Percentiles rank a stretch among this genome's conserved stretches.
These are phyloP conservation scores for Rhincodon typus DNA, from an alignment of 2,797 vertebrate genomes.

Conservation along the genomic window DNA sequence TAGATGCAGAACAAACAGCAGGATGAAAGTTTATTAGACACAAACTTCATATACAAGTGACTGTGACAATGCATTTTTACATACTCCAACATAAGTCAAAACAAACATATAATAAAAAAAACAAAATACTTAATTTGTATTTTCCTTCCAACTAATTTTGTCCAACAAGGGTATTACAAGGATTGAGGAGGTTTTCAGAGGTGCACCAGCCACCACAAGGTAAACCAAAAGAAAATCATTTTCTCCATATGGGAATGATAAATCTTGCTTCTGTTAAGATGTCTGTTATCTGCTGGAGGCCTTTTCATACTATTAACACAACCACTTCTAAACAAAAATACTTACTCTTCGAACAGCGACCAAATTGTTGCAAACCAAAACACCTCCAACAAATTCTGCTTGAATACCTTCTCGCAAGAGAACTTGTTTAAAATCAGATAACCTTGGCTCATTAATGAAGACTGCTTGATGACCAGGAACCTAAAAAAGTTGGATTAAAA, in stretches of 20 bases:
- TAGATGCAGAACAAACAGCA: background rate
- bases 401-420: constrained; percentile 91
- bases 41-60: background rate
- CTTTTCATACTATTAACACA: background rate
- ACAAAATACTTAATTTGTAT: background rate
- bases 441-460: constrained; percentile 95
- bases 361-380: constrained; percentile 94
- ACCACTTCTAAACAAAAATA: constrained; percentile 30
- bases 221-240: background rate
- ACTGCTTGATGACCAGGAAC: constrained; percentile 91
- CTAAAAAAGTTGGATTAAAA: constrained; percentile 51
- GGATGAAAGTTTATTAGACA: background rate
- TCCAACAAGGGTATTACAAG: background rate
- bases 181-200: too few species aligned
- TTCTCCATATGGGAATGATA: background rate
- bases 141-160: background rate
- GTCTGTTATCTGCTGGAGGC: background rate
- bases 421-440: constrained; percentile 98
- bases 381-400: constrained; percentile 95
- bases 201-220: too few species aligned
- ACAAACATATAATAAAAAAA: background rate
- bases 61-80: background rate
- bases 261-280: background rate
- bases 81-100: background rate
- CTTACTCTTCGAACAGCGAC: constrained; percentile 95